A percentile compares a stretch with the other conserved stretches of the same genome.
Conservation (phyloP, 1,140 invertebrate species). For the Cydia strobilella region DNA sequence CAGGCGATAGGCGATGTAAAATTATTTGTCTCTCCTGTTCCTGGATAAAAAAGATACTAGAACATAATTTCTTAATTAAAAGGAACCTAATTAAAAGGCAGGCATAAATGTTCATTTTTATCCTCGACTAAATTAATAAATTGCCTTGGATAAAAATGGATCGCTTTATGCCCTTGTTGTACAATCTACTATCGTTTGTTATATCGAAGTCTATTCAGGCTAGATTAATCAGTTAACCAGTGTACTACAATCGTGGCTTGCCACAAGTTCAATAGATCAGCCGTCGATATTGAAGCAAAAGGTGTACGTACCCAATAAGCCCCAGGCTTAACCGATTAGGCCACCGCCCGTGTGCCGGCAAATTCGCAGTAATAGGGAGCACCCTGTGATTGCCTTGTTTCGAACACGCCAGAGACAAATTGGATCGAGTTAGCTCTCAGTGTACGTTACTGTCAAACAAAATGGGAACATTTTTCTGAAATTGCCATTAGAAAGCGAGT, state of each 20-base stretch:
- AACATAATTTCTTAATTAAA: too few species aligned
- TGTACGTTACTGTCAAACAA: conserved; percentile 28
- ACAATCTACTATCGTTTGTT: too few species aligned
- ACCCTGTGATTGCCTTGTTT: conserved; percentile 31
- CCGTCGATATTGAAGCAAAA: conserved; percentile 31
- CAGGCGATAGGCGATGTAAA: too few species aligned
- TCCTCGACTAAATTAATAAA: too few species aligned
- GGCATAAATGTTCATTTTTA: too few species aligned
- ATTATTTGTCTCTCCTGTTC: too few species aligned
- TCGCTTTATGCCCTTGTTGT: too few species aligned
- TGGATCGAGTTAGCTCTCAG: conserved; percentile 32
- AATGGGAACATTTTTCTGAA: conserved; percentile 27
- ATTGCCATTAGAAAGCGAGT: conserved; percentile 24
- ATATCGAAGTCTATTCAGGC: conserved; percentile 7
- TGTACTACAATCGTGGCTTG: too few species aligned
- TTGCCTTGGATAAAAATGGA: too few species aligned
- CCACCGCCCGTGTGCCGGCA: conserved; percentile 27
- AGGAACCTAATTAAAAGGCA: too few species aligned
- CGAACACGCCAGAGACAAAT: conserved; percentile 29
- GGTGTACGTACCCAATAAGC: conserved; percentile 32
- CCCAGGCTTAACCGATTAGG: conserved; percentile 27
- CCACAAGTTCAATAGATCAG: conserved; percentile 32
- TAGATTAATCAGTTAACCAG: conserved; percentile 11
- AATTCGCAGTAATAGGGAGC: conserved; percentile 32
- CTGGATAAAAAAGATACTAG: too few species aligned